A percentile compares a stretch with the other conserved stretches of the same genome.
phyloP scores from a whole-genome alignment of 2,797 vertebrate species.

The Sebastes trivittatus region DNA sequence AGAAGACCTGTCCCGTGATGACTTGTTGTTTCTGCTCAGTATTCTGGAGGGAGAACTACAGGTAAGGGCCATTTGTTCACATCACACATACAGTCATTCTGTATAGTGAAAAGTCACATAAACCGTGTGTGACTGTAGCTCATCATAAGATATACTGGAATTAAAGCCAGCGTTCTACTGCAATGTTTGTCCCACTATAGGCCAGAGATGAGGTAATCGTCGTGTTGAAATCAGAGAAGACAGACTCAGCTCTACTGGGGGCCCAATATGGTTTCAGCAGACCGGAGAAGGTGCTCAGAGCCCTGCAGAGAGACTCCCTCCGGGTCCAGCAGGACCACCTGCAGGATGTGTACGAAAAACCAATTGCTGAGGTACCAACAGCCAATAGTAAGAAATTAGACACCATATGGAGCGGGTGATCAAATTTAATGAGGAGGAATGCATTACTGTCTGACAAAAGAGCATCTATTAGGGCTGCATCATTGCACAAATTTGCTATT shows the following conservation, averaged over 20 bases:
- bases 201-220: slow-evolving; percentile 94
- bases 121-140: neutral
- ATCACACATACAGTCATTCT: neutral
- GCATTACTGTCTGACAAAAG: slow-evolving; percentile 53
- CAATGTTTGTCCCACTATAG: slow-evolving; percentile 69
- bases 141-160: neutral
- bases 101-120: neutral
- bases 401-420: slow-evolving; percentile 59
- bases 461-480: slow-evolving; percentile 41
- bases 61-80: slow-evolving; percentile 71
- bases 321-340: slow-evolving; percentile 84
- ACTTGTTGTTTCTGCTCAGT: slow-evolving; percentile 91
- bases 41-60: slow-evolving; percentile 93
- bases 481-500: slow-evolving; percentile 46
- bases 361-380: slow-evolving; percentile 88
- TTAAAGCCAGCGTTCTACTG: slow-evolving; percentile 1
- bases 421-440: slow-evolving; percentile 66
- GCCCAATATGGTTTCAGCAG: slow-evolving; percentile 90
- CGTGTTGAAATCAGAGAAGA: slow-evolving; percentile 91
- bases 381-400: slow-evolving; percentile 30
- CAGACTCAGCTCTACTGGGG: slow-evolving; percentile 87
- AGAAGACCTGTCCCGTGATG: slow-evolving; percentile 88
- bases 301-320: slow-evolving; percentile 90
- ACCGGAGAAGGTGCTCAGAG: slow-evolving; percentile 87
- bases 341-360: slow-evolving; percentile 90